These are phyloP conservation scores for Brachyopa scutellaris DNA, from an alignment of 2,888 invertebrate genomes.

Conservation along the genomic window DNA sequence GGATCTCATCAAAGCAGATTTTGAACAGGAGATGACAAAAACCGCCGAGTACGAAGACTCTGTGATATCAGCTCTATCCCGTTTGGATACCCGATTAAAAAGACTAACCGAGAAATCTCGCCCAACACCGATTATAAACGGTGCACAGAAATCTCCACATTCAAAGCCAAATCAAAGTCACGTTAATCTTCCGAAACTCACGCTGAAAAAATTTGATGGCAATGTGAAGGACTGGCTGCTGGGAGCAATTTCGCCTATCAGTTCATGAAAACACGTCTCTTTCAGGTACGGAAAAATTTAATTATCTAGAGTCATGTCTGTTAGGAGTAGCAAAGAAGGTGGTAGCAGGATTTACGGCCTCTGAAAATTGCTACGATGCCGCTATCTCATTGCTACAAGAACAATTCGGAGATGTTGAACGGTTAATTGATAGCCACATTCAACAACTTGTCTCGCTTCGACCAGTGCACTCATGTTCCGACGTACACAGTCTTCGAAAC, in stretches of 20 bases:
- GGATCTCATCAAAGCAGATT: constrained; percentile 12
- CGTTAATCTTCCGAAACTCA: no score
- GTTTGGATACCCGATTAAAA: constrained; percentile 8
- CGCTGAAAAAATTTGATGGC: no score
- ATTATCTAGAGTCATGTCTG: not conserved
- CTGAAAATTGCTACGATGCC: constrained; percentile 6
- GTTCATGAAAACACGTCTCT: constrained; percentile 9
- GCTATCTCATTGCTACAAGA: constrained; percentile 13
- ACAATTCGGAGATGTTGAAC: constrained; percentile 6
- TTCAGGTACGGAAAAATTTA: constrained; percentile 1
- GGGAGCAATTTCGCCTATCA: no score
- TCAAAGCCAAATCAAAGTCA: constrained; percentile 4
- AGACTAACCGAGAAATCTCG: not conserved
- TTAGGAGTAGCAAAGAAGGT: not conserved
- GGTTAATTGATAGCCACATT: constrained; percentile 13
- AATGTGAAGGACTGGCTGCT: no score
- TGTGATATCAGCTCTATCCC: not conserved
- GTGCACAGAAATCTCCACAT: not conserved
- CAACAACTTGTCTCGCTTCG: constrained; percentile 23
- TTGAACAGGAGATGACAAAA: constrained; percentile 14
- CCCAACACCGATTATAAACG: not conserved
- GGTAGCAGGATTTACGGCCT: not conserved
- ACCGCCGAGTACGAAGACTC: constrained; percentile 10
- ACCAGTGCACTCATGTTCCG: not conserved
- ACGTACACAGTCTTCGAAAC: not conserved